Base-by-base conservation (phyloP, 2,797 vertebrate genomes). In the Lutjanus campechanus region DNA sequence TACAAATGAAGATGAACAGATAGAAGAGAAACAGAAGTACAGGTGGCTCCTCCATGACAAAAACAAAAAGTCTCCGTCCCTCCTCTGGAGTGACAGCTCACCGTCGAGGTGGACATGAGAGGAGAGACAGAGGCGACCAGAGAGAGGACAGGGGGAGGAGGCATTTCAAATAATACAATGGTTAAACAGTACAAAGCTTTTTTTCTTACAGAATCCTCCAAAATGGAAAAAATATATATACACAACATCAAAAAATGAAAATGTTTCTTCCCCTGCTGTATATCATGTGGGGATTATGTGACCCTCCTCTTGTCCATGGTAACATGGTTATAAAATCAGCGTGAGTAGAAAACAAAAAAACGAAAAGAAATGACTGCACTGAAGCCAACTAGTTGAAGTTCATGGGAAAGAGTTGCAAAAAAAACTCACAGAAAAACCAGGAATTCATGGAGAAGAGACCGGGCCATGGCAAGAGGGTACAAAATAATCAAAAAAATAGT, bases 1-100 rank as follows among this genome's bases (percentile, higher is more conserved):
- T 96, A 96, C 96, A 95, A 95, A 93, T 93, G 92, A 93, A 94
- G 93, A 91, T 89, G 88, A 92, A 94, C 91, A 93, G 87, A 93
- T 49, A 93, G 88, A 92, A 91, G 83, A 92, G 82, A 94, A 94
- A 95, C 89, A 90, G 82, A 90, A 92, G 88, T 83, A 90, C 87
- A 92, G 87, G 88, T 56, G 86, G 74, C 85, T 93, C 86, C 86
- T 91, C 91, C 76, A 51, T 69, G 73, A 91, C 79, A 47, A 71
- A 88, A 73, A 63, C 76, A 43, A 65, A 40, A 62, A 63, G 81
- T 62, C 69, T 85, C 51, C 16, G 76, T 74, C 84, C 63, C 84
- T 83, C 79, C 87, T 74, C 76, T 8, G 70, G 81, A 81, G 71
- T 88, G 89, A 92, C 85, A 77, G 61, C 79, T 91, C 91, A 81